phyloP scores from a whole-genome alignment of 2,888 invertebrate species.

The Dicranocentrus wangi region DNA sequence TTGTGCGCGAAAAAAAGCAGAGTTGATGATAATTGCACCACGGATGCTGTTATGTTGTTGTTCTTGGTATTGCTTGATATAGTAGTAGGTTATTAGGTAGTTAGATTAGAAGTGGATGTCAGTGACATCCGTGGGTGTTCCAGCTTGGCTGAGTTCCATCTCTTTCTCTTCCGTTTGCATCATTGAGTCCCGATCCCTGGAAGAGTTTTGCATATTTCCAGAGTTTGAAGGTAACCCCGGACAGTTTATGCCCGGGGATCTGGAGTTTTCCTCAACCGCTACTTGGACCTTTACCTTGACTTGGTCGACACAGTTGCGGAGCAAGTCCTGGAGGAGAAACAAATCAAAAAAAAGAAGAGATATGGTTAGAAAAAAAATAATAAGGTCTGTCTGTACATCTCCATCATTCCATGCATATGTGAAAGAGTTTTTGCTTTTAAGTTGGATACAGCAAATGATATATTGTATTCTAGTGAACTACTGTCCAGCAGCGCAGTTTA shows the following conservation, averaged over 20 bases:
- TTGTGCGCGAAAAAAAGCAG: no score
- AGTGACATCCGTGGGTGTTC: conserved; percentile 81
- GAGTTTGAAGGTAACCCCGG: conserved; percentile 53
- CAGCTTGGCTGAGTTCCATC: conserved; percentile 75
- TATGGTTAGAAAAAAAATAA: neutral
- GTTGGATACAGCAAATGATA: no score
- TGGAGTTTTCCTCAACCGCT: conserved; percentile 70
- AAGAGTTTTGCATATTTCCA: conserved; percentile 26
- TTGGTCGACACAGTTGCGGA: conserved; percentile 85
- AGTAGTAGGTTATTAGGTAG: no score
- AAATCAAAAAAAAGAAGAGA: conserved; percentile 70
- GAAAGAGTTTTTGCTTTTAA: no score
- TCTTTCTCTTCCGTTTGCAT: conserved; percentile 60
- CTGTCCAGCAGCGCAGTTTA: no score
- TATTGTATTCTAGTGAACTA: no score
- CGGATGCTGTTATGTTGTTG: no score
- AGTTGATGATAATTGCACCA: no score
- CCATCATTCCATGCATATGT: no score
- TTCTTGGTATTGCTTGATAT: no score
- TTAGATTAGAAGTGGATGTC: conserved; percentile 80
- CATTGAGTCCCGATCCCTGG: conserved; percentile 35
- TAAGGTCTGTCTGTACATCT: no score
- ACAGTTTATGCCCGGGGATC: conserved; percentile 65
- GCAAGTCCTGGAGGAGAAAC: conserved; percentile 87
- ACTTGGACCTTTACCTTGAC: conserved; percentile 80